These are phyloP conservation scores for Hanleya hanleyi DNA, from an alignment of 2,888 invertebrate genomes.

Conservation along the genomic window DNA sequence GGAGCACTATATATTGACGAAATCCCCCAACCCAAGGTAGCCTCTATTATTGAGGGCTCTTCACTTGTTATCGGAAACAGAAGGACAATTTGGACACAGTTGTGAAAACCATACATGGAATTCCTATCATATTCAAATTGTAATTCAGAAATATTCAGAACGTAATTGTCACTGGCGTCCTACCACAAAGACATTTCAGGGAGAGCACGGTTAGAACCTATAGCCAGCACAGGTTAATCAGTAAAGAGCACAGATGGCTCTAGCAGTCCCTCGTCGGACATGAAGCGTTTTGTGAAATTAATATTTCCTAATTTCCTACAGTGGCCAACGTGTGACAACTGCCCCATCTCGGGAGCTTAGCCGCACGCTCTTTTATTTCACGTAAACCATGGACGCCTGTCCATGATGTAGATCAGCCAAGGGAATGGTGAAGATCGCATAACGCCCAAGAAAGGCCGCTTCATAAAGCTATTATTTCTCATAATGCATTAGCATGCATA, in stretches of 20 bases:
- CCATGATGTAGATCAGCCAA: too few species aligned
- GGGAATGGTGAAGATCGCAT: too few species aligned
- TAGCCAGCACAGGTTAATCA: conserved; percentile 1
- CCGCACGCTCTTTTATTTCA: neutral
- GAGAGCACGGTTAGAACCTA: too few species aligned
- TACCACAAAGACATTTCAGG: neutral
- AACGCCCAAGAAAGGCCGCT: too few species aligned
- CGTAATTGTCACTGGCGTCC: neutral
- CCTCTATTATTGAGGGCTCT: too few species aligned
- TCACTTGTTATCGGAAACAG: too few species aligned
- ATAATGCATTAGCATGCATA: too few species aligned
- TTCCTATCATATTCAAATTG: neutral
- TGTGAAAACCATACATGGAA: neutral
- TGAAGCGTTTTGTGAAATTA: conserved; percentile 5
- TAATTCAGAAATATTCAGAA: conserved; percentile 5
- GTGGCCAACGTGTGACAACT: neutral
- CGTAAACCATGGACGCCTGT: too few species aligned
- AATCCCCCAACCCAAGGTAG: too few species aligned
- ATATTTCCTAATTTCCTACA: conserved; percentile 8
- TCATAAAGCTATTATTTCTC: too few species aligned
- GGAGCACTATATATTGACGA: too few species aligned
- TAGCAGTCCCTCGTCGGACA: neutral
- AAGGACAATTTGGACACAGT: neutral
- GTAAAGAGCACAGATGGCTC: conserved; percentile 2
- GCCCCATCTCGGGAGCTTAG: neutral